Conservation (phyloP, 2,888 invertebrate genomes). For the Tetrapedia diversipes region DNA sequence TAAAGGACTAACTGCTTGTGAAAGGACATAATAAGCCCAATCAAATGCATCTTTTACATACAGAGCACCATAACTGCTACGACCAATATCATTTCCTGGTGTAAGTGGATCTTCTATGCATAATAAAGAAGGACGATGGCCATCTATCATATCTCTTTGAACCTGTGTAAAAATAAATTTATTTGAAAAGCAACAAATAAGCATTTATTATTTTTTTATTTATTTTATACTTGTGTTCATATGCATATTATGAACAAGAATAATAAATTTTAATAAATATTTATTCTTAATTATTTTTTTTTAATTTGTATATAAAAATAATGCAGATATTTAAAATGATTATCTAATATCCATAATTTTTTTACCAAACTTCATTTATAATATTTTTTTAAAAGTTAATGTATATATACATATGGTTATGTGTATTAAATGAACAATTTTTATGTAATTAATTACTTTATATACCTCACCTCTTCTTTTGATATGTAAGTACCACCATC, state of each 20-base stretch:
- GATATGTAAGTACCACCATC: slow-evolving; percentile 96
- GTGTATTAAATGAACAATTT: background rate
- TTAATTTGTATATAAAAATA: background rate
- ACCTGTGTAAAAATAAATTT: slow-evolving; percentile 82
- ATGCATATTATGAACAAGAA: background rate
- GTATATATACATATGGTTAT: background rate
- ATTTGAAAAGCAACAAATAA: slow-evolving; percentile 1
- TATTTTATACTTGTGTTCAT: background rate
- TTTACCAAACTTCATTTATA: background rate
- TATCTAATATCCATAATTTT: background rate
- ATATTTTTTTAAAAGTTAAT: background rate
- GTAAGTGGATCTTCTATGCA: slow-evolving; percentile 99
- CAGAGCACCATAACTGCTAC: slow-evolving; percentile 97
- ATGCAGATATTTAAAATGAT: background rate
- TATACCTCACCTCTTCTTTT: slow-evolving; percentile 90
- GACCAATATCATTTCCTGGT: slow-evolving; percentile 98
- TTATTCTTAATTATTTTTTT: background rate
- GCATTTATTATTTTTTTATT: background rate
- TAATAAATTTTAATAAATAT: background rate
- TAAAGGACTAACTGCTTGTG: slow-evolving; percentile 88
- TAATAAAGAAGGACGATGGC: slow-evolving; percentile 95
- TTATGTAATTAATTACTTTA: background rate
- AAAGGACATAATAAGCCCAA: slow-evolving; percentile 94
- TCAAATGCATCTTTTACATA: slow-evolving; percentile 97
- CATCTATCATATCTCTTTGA: slow-evolving; percentile 96